Evolutionary conservation across 2,113 vertebrate genomes (phyloP).

Genomic region (Heloderma charlesbogerti): DNA sequence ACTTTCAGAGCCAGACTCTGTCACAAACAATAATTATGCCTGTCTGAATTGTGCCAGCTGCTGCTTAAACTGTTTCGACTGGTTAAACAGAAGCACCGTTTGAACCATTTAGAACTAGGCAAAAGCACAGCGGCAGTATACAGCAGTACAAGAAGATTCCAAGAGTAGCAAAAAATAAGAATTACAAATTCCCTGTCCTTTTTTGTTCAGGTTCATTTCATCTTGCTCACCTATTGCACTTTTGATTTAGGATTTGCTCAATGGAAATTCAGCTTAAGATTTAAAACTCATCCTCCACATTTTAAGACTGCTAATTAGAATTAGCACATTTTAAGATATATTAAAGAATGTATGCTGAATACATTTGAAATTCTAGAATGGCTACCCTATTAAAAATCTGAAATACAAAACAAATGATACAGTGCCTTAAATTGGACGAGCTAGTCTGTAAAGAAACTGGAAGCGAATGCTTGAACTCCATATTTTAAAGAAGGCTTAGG

Average conservation of each 20-base stretch:
- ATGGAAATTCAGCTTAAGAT: not conserved
- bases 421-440: not conserved
- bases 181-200: not conserved
- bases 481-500: not conserved
- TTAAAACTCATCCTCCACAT: not conserved
- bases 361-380: not conserved
- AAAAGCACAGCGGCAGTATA: slow-evolving; percentile 20
- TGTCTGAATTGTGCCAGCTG: slow-evolving; percentile 38
- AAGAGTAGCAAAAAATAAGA: not conserved
- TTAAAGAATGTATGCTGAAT: not conserved
- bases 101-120: slow-evolving; percentile 42
- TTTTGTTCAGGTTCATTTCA: not conserved
- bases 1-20: slow-evolving; percentile 37
- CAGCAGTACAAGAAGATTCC: not conserved
- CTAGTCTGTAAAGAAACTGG: not conserved
- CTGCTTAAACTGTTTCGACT: slow-evolving; percentile 52
- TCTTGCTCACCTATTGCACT: not conserved
- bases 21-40: slow-evolving; percentile 51
- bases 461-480: not conserved
- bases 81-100: slow-evolving; percentile 17
- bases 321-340: not conserved
- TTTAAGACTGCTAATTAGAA: not conserved
- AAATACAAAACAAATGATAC: not conserved
- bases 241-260: not conserved
- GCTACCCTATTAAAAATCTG: not conserved